Base-by-base conservation (phyloP, 2,888 invertebrate species). In the Cantharis lateralis region DNA sequence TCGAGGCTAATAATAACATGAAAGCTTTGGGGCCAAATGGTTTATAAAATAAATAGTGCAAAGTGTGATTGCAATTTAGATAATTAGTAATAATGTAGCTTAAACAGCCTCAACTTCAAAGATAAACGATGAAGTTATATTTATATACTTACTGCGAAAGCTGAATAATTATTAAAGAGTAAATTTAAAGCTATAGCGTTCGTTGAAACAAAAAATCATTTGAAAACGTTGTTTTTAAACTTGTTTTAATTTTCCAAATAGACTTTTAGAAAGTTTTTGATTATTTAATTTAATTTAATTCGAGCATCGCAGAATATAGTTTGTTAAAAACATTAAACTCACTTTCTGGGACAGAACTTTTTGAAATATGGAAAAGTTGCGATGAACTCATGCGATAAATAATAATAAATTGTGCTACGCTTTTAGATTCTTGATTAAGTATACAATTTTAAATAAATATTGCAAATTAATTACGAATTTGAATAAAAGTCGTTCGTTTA, bases 401-500 rank as follows among this genome's bases (percentile, higher is more conserved):
- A 48, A 48, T 48, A 48, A 48, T n/a, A 48, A 48, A 48, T n/a
- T 48, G 48, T 48, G 48, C 7, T 48, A n/a, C n/a, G 32, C 11
- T 32, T 32, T 1, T 32, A 32, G 11, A 32, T 32, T 32, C 13
- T 32, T 32, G 13, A 32, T 32, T 32, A 24, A 24, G 24, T 24
- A 32, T 32, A 48, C 13, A 48, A 48, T 48, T 48, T 48, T 48
- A 48, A 48, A 13, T 48, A 48, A 48, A 48, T 7, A 48, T 48
- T 48, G 32, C 32, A 32, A 32, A 32, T n/a, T n/a, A 48, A 48
- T 48, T 48, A n/a, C n/a, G 7, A 48, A 48, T 48, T 48, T 48
- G 48, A 48, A 48, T 48, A 48, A 48, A 5, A n/a, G 48, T 48
- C 48, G n/a, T 48, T n/a, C 5, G 5, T 89, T 89, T 86, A 96